phyloP scores from a whole-genome alignment of 1,140 invertebrate species.

The Bursaphelenchus mucronatus region DNA sequence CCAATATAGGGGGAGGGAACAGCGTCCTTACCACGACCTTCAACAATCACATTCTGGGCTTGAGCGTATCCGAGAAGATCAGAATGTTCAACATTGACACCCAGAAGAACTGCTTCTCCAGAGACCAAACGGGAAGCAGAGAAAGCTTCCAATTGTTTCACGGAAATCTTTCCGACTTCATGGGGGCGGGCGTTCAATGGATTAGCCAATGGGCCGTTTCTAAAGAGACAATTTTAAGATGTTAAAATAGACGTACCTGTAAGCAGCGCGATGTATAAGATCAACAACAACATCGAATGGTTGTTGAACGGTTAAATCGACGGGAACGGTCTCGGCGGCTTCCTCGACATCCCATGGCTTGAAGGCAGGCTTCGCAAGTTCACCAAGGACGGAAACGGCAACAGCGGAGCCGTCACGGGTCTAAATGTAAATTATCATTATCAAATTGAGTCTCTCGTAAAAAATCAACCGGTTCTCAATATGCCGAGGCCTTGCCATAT shows the following conservation, averaged over 20 bases:
- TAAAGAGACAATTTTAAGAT: constrained; percentile 17
- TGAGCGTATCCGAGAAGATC: constrained; percentile 49
- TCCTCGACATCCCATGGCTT: constrained; percentile 56
- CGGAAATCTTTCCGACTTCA: constrained; percentile 31
- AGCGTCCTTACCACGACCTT: constrained; percentile 30
- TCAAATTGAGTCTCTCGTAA: no score
- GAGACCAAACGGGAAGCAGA: constrained; percentile 40
- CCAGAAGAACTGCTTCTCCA: constrained; percentile 49
- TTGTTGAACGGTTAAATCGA: constrained; percentile 33
- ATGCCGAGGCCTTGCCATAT: no score
- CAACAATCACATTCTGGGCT: constrained; percentile 30
- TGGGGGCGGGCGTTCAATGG: constrained; percentile 37
- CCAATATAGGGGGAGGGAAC: constrained; percentile 41
- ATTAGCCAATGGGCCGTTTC: constrained; percentile 53
- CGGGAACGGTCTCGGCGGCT: constrained; percentile 26
- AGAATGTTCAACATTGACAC: constrained; percentile 55
- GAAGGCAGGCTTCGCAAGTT: constrained; percentile 48
- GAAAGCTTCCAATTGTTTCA: constrained; percentile 35
- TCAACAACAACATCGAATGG: constrained; percentile 47
- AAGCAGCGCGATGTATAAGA: constrained; percentile 53
- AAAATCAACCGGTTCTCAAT: no score
- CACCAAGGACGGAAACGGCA: constrained; percentile 54
- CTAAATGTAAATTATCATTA: constrained; percentile 22
- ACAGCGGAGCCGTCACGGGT: constrained; percentile 42
- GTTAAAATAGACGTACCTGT: constrained; percentile 24